Conservation (phyloP, 2,113 vertebrate genomes). For the Peucedramus taeniatus region DNA sequence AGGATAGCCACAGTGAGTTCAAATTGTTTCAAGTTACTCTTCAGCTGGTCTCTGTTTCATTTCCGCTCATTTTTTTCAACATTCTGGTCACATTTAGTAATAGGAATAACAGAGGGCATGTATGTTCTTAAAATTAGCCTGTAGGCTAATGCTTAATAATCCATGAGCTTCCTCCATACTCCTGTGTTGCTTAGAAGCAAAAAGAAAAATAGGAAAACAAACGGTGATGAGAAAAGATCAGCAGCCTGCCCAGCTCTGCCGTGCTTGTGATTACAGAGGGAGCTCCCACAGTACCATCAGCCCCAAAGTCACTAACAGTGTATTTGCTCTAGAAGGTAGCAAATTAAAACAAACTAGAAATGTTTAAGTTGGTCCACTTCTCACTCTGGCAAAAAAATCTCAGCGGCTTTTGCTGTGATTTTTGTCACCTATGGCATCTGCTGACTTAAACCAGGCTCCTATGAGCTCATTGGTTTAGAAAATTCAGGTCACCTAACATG, state of each 20-base stretch:
- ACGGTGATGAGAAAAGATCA: neutral
- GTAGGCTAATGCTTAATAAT: neutral
- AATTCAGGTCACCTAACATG: slow-evolving; percentile 22
- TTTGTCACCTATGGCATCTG: neutral
- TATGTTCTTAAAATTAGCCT: neutral
- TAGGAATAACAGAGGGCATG: neutral
- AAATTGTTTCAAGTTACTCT: neutral
- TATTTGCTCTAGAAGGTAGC: neutral
- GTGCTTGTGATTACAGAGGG: rapidly evolving
- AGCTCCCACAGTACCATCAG: neutral
- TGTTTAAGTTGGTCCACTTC: neutral
- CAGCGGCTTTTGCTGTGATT: neutral
- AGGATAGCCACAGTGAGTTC: neutral
- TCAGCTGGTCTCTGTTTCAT: neutral
- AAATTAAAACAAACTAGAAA: neutral
- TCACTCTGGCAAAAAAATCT: neutral
- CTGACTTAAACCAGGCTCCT: neutral
- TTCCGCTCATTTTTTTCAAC: neutral
- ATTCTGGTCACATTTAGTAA: neutral
- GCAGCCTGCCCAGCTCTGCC: neutral
- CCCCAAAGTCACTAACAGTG: neutral
- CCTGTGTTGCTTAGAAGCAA: neutral
- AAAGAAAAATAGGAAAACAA: neutral
- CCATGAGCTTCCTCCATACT: neutral
- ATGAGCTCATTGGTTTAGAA: neutral